Evolutionary conservation across 2,797 vertebrate species (phyloP).

Genomic region (Enteromius afrohamiltoni): DNA sequence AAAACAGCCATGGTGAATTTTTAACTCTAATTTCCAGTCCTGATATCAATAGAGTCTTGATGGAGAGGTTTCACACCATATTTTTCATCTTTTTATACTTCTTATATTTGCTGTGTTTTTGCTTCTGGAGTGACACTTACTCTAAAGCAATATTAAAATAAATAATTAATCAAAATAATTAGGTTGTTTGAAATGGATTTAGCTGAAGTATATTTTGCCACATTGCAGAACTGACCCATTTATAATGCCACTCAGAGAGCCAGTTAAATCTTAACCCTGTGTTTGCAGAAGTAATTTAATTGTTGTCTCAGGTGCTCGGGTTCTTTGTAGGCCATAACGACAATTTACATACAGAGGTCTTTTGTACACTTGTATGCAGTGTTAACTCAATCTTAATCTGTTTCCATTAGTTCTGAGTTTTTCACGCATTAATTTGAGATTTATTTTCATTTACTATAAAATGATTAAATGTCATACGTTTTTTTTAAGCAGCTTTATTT

Average conservation of each 20-base stretch:
- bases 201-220: not conserved
- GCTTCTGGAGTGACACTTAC: not conserved
- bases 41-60: too few species aligned
- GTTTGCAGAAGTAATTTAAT: slow-evolving; percentile 9
- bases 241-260: not conserved
- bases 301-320: slow-evolving; percentile 34
- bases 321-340: not conserved
- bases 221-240: slow-evolving; percentile 2
- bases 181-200: not conserved
- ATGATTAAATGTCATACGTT: not conserved
- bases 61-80: not conserved
- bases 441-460: not conserved
- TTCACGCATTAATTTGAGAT: not conserved
- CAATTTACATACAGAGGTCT: not conserved
- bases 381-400: not conserved
- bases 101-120: not conserved
- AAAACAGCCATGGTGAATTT: not conserved
- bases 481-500: slow-evolving; percentile 15
- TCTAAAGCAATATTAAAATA: not conserved
- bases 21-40: not conserved
- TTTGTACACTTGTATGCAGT: not conserved
- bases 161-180: not conserved
- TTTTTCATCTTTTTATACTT: not conserved
- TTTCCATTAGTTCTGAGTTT: not conserved
- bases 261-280: slow-evolving; percentile 22